A percentile compares a stretch with the other conserved stretches of the same genome.
Conservation (phyloP, 2,797 vertebrate genomes). For the Crocidura indochinensis region DNA sequence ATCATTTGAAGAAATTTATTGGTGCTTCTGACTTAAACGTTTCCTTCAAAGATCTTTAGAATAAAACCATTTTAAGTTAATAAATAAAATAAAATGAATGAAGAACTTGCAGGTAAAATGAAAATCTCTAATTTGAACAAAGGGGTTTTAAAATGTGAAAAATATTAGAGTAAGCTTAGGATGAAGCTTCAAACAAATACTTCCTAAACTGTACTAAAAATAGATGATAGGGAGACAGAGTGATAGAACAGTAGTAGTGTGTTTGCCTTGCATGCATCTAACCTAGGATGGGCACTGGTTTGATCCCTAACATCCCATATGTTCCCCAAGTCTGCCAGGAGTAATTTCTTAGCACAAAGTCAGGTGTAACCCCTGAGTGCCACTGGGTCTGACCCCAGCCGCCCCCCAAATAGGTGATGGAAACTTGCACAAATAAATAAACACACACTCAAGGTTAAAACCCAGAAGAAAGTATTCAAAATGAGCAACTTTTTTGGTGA, state of each 20-base stretch:
- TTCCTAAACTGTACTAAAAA: not conserved
- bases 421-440: too few species aligned
- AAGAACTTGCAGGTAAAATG: not conserved
- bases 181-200: not conserved
- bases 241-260: too few species aligned
- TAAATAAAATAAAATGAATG: not conserved
- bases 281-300: too few species aligned
- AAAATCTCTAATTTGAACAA: conserved; percentile 28
- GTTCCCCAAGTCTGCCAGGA: too few species aligned
- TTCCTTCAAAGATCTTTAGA: not conserved
- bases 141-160: not conserved
- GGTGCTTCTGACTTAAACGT: not conserved
- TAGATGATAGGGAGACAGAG: too few species aligned
- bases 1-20: not conserved
- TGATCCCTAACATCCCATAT: too few species aligned
- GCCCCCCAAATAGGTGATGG: too few species aligned
- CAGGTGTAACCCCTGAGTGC: too few species aligned
- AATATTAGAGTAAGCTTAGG: not conserved
- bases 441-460: not conserved
- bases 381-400: too few species aligned
- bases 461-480: not conserved
- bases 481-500: not conserved
- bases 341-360: too few species aligned
- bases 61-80: not conserved
- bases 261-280: too few species aligned